Evolutionary conservation across 2,888 invertebrate genomes (phyloP).

Genomic region (Trissoscelio sp.): DNA sequence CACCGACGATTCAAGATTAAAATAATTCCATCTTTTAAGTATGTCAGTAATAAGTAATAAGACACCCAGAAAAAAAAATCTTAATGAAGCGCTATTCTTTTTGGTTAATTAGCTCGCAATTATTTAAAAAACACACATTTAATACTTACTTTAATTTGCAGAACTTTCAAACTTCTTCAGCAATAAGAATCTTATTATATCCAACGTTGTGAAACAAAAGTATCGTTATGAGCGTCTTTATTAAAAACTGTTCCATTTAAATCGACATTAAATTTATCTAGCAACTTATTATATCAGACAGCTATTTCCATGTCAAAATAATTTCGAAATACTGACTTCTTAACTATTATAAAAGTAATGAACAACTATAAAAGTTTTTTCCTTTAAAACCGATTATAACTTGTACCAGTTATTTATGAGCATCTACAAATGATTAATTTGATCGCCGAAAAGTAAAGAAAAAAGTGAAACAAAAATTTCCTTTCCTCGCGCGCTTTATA

Average conservation of each 20-base stretch:
- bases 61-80: constrained; percentile 4
- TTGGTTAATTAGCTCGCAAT: background rate
- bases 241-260: background rate
- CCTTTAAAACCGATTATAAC: constrained; percentile 40
- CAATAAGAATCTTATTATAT: background rate
- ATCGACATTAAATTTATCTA: background rate
- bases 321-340: too few relatives aligned
- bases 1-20: background rate
- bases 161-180: too few relatives aligned
- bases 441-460: constrained; percentile 31
- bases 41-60: constrained; percentile 18
- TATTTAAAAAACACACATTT: constrained; percentile 27
- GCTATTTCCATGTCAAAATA: too few relatives aligned
- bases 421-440: constrained; percentile 42
- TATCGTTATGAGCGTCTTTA: background rate
- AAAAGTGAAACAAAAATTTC: background rate
- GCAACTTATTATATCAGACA: background rate
- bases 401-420: constrained; percentile 40
- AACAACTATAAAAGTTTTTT: too few relatives aligned
- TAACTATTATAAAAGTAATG: too few relatives aligned
- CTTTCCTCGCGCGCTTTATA: background rate
- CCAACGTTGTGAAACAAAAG: too few relatives aligned
- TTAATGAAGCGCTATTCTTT: constrained; percentile 12
- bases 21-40: constrained; percentile 26
- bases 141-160: too few relatives aligned